Percentiles rank a stretch among this genome's conserved stretches.
Conservation (phyloP, 2,113 vertebrate genomes). For the Mohoua ochrocephala region DNA sequence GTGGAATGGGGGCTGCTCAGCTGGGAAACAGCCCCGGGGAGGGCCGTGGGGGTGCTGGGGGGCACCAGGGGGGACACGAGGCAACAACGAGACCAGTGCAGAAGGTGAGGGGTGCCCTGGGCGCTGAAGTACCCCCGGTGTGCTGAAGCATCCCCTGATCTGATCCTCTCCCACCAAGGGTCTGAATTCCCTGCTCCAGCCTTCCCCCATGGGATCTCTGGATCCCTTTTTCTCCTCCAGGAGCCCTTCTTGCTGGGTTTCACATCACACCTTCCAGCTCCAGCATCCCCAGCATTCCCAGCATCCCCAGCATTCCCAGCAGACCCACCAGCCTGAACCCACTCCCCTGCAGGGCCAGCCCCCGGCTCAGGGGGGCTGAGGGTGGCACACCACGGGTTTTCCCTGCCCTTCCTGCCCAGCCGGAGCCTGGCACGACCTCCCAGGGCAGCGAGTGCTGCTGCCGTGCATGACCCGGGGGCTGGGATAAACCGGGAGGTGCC, state of each 20-base stretch:
- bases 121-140: rapidly evolving
- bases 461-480: neutral
- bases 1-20: neutral
- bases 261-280: neutral
- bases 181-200: neutral
- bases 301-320: neutral
- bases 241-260: neutral
- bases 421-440: neutral
- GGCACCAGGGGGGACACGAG: neutral
- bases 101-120: neutral
- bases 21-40: neutral
- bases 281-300: neutral
- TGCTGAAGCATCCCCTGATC: neutral
- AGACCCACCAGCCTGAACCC: neutral
- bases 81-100: neutral
- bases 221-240: neutral
- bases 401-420: neutral
- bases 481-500: neutral
- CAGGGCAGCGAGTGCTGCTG: rapidly evolving
- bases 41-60: neutral
- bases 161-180: neutral
- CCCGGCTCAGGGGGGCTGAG: rapidly evolving
- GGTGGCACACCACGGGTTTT: neutral
- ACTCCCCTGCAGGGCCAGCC: rapidly evolving
- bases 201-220: neutral